phyloP scores from a whole-genome alignment of 92 coral and sea anemone genomes.

The Galaxea fascicularis region DNA sequence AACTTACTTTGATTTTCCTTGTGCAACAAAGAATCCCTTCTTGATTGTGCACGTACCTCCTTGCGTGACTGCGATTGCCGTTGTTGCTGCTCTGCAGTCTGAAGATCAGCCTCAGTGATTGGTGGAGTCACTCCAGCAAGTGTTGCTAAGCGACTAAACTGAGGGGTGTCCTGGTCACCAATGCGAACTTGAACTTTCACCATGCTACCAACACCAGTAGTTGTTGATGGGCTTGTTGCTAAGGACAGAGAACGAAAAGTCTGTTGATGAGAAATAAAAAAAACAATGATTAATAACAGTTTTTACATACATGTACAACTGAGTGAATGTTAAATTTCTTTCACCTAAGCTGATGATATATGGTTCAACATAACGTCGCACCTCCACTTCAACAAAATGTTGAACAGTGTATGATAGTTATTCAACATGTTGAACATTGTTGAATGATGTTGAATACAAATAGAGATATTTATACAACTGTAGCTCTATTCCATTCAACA shows the following conservation, averaged over 20 bases:
- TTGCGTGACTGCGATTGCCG: background rate
- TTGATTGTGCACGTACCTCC: background rate
- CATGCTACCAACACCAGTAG: constrained; percentile 69
- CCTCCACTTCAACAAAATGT: too few relatives aligned
- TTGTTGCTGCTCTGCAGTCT: constrained; percentile 41
- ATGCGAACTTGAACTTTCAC: constrained; percentile 93
- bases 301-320: too few relatives aligned
- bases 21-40: background rate
- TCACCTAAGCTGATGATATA: too few relatives aligned
- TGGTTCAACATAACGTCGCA: too few relatives aligned
- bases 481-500: too few relatives aligned
- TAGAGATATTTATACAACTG: too few relatives aligned
- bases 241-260: constrained; percentile 77
- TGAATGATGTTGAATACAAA: too few relatives aligned
- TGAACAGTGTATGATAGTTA: too few relatives aligned
- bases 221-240: constrained; percentile 73
- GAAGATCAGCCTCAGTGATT: constrained; percentile 64
- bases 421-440: too few relatives aligned
- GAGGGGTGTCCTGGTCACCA: constrained; percentile 72
- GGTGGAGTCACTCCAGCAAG: constrained; percentile 94
- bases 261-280: constrained; percentile 37
- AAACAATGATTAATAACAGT: background rate
- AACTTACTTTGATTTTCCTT: background rate
- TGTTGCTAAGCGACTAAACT: constrained; percentile 82
- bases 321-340: too few relatives aligned